A percentile compares a stretch with the other conserved stretches of the same genome.
phyloP scores from a whole-genome alignment of 1,140 invertebrate species.

The Dendroctonus valens region DNA sequence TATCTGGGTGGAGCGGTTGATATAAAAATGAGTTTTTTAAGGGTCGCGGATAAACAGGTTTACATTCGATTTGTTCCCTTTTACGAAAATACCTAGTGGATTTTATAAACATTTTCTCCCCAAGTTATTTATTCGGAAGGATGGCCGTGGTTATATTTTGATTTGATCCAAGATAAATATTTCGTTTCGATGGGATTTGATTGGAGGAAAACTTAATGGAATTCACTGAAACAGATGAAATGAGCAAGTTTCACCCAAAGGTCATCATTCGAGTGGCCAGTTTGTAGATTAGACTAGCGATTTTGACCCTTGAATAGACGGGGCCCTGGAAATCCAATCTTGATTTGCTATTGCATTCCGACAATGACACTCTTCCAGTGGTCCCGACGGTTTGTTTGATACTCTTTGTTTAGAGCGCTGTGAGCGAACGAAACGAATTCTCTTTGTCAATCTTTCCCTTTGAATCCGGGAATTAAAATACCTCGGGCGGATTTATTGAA shows the following conservation, averaged over 20 bases:
- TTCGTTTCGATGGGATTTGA: too few relatives aligned
- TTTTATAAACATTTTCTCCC: too few relatives aligned
- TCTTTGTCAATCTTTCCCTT: conserved; percentile 30
- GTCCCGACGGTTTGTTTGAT: conserved; percentile 43
- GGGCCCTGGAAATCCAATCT: conserved; percentile 51
- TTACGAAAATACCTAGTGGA: conserved; percentile 18
- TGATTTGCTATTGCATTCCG: conserved; percentile 53
- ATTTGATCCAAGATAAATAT: too few relatives aligned
- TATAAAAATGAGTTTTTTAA: conserved; percentile 30
- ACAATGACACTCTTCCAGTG: conserved; percentile 50
- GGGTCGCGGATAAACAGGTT: conserved; percentile 28
- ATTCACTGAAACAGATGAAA: too few relatives aligned
- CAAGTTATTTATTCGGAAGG: too few relatives aligned
- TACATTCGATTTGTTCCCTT: conserved; percentile 28
- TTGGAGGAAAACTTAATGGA: too few relatives aligned
- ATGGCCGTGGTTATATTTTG: too few relatives aligned
- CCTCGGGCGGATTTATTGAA: conserved; percentile 2
- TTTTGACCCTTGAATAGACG: conserved; percentile 40
- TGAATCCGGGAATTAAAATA: conserved; percentile 13
- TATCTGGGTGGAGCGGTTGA: conserved; percentile 16
- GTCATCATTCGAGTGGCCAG: too few relatives aligned
- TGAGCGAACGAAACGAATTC: conserved; percentile 29
- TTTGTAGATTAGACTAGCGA: conserved; percentile 49
- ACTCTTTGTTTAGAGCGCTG: conserved; percentile 46
- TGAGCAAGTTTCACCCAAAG: conserved; percentile 28